Base-by-base conservation (phyloP, 2,113 vertebrate genomes). In the Aleadryas rufinucha region DNA sequence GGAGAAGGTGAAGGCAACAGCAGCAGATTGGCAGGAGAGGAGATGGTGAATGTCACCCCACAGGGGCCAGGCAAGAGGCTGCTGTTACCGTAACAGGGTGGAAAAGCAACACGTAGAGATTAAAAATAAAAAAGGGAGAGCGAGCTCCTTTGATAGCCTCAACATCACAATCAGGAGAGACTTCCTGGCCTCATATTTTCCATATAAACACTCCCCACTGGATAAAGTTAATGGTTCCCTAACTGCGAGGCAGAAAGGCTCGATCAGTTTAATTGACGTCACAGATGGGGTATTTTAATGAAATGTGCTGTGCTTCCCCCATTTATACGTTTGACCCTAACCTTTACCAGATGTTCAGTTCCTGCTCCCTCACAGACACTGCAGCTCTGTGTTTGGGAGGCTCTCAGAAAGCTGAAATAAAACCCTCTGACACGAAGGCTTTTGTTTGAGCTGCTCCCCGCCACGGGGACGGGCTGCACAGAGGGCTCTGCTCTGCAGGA, bases 161-260 rank as follows among this genome's bases (percentile, higher is more conserved):
- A 93, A 90, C 95, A 97, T 97, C 97, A 96, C 92, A 98, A 98
- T 94, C 96, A 97, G 91, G 97, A 98, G 96, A 97, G 95, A 97
- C 97, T 98, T 98, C 98, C 98, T 98, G 98, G 92, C 93, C 84
- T 98, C 97, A 97, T 91, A 98, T 98, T 98, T 98, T 98, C 98
- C 98, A 97, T 97, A 98, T 97, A 98, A 98, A 98, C 96, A 98
- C 83, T 74, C 69, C 42, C 81, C 84, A n/a, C 95, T 97, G 96
- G 95, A 92, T 97, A 79, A 65, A 96, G 95, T 96, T 98, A 97
- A 98, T 97, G 94, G 95, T 82, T 96, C 97, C 96, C 97, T 92
- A 87, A 97, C 96, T 97, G 89, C 95, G 63, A 84, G 5, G 71
- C 93, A 90, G 89, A 96, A 97, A 97, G 95, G 91, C 97, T 93